Evolutionary conservation across 2,113 vertebrate genomes (phyloP).

Genomic region (Thymallus thymallus): DNA sequence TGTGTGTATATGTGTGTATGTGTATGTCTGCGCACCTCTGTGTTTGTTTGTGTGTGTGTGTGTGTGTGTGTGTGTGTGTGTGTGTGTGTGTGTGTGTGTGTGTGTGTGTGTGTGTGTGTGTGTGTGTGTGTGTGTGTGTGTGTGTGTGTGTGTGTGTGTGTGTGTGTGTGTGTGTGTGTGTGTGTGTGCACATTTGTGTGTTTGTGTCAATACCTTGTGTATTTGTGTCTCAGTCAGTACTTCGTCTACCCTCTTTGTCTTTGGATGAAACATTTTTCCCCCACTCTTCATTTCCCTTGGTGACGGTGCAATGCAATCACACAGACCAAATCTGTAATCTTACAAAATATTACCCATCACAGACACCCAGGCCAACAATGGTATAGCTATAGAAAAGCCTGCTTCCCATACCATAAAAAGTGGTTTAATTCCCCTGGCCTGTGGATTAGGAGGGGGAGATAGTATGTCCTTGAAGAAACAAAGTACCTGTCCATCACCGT

Average conservation of each 20-base stretch:
- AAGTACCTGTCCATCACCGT: constrained; percentile 42
- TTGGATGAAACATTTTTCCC: background rate
- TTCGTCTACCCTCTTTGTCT: background rate
- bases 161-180: no score
- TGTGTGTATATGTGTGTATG: no score
- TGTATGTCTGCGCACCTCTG: no score
- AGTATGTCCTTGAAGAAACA: constrained; percentile 30
- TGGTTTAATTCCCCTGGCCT: constrained; percentile 23
- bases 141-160: no score
- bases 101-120: no score
- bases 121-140: no score
- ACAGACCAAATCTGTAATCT: constrained; percentile 32
- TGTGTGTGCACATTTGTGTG: no score
- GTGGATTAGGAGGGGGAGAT: constrained; percentile 38
- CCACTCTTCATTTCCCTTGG: constrained; percentile 27
- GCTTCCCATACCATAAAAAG: constrained; percentile 11
- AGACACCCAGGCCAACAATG: constrained; percentile 7
- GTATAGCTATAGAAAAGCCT: background rate
- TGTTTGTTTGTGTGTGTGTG: no score
- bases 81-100: no score
- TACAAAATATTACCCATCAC: constrained; percentile 4
- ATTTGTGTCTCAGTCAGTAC: background rate
- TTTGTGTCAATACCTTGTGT: background rate
- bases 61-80: no score
- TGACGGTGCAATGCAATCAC: constrained; percentile 36